Percentiles rank a stretch among this genome's conserved stretches.
phyloP scores from a whole-genome alignment of 1,140 invertebrate species.

The Cotesia glomerata region DNA sequence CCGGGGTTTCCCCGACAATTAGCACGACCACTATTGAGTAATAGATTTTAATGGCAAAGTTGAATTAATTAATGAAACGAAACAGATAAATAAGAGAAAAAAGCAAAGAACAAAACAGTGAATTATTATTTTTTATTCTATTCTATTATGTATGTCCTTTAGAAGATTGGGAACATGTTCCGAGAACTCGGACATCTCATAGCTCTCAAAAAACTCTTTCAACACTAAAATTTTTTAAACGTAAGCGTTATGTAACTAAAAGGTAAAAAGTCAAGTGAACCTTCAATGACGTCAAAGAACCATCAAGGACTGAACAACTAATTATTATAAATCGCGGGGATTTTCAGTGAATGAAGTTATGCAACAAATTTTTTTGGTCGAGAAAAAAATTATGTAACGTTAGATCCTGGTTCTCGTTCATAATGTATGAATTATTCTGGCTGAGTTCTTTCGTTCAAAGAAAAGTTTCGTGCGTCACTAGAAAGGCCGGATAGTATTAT shows the following conservation, averaged over 20 bases:
- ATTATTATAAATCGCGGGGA: background rate
- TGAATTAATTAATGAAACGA: no score
- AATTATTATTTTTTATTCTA: no score
- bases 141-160: no score
- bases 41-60: no score
- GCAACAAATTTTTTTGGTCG: conserved; percentile 10
- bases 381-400: conserved; percentile 9
- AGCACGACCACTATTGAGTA: conserved; percentile 4
- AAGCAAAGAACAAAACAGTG: no score
- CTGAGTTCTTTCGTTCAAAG: background rate
- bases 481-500: background rate
- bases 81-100: no score
- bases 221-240: no score
- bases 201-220: no score
- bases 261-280: background rate
- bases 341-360: conserved; percentile 20
- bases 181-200: no score
- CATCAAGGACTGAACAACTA: no score
- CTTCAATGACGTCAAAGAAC: conserved; percentile 3
- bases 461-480: conserved; percentile 19
- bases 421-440: background rate
- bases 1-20: conserved; percentile 19
- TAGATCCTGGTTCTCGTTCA: conserved; percentile 20
- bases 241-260: no score
- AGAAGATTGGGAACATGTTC: no score